Base-by-base conservation (phyloP, 2,113 vertebrate species). In the Elaphurus davidianus region DNA sequence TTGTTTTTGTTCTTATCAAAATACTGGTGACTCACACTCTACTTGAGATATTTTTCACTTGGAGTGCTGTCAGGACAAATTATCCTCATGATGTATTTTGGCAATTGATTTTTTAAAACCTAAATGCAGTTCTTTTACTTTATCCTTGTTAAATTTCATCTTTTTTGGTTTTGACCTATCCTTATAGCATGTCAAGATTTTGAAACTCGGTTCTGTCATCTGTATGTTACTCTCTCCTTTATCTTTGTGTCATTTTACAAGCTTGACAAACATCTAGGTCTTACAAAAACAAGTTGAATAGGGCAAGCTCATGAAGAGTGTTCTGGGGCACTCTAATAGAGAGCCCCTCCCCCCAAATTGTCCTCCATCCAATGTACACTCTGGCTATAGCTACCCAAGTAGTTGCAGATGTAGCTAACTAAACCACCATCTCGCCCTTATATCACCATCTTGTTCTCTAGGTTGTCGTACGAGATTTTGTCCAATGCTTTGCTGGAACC, bases 1-100 rank as follows among this genome's bases (percentile, higher is more conserved):
- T 97, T 98, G 74, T 74, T 97, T 96, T 94, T 90, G 67, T 79
- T 97, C 67, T 98, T 94, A 89, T 96, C 82, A 94, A 96, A 97
- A 96, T 96, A 54, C 62, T 36, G 8, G 71, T 97, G 97, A 97
- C 67, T 98, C 97, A 97, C 30, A 78, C 55, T 62, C 33, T 96
- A 85, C 55, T 94, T 93, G 90, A 96, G 89, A 90, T 88, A 85
- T 96, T 94, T 96, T 95, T 95, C 50, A 91, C 78, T 96, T 93
- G 79, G 19, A 86, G 87, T 86, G 62, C 59, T 91, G 4, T 97
- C 88, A 95, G 94, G 67, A 96, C 47, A 94, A 97, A 90, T 87
- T 94, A 64, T 95, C 57, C 43, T 96, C 62, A 96, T 94, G 55
- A 96, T 55, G 55, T 91, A 60, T 57, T 91, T 97, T 86, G 71